Conservation (phyloP, 2,113 vertebrate genomes). For the Axis porcinus region DNA sequence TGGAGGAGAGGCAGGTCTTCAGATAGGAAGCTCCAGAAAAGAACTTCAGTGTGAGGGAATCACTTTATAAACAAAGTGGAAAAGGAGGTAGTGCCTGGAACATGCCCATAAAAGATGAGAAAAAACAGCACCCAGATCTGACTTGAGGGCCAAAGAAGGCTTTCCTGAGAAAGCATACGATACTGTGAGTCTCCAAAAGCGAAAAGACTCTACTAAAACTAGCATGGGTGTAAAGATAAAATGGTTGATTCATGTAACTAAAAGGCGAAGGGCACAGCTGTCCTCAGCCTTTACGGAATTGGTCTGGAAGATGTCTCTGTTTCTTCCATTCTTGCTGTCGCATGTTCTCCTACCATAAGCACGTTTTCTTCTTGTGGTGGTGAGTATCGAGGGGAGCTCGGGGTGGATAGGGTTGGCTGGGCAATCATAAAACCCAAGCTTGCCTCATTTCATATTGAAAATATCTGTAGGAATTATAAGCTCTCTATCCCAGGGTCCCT, state of each 20-base stretch:
- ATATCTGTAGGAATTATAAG: neutral
- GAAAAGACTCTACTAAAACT: neutral
- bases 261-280: neutral
- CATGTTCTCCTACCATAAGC: neutral
- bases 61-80: neutral
- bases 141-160: neutral
- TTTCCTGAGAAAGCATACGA: neutral
- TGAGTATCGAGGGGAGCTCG: neutral
- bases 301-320: neutral
- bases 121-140: neutral
- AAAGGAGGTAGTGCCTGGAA: neutral
- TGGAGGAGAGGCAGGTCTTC: neutral
- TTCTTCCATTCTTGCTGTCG: neutral
- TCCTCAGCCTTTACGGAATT: neutral
- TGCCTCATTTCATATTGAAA: neutral
- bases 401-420: neutral
- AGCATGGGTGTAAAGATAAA: neutral
- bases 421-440: neutral
- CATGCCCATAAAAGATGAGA: neutral
- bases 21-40: neutral
- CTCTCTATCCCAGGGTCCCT: neutral
- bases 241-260: neutral
- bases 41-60: neutral
- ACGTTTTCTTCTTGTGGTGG: neutral
- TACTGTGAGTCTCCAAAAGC: neutral